These are phyloP conservation scores for Mesodorylaimus sp. DNA, from an alignment of 2,888 invertebrate species.

Conservation along the genomic window DNA sequence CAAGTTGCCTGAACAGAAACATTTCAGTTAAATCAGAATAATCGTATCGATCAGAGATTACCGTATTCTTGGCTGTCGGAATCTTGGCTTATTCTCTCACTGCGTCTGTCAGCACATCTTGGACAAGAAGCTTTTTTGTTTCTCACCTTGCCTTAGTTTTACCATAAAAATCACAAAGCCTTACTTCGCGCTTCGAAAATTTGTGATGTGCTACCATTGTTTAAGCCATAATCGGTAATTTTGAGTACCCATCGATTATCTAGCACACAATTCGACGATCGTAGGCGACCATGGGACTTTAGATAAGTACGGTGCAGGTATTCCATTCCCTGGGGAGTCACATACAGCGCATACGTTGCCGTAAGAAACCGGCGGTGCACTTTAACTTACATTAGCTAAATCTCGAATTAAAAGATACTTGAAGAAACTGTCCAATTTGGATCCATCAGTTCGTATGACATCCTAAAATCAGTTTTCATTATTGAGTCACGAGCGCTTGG, in stretches of 20 bases:
- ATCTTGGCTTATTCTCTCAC: too few species aligned
- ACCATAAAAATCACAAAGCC: too few species aligned
- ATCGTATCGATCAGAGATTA: too few species aligned
- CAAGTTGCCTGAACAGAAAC: too few species aligned
- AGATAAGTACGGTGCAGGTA: constrained; percentile 1
- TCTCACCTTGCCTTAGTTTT: too few species aligned
- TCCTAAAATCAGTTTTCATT: neutral
- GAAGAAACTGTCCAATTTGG: constrained; percentile 11
- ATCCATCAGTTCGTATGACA: constrained; percentile 8
- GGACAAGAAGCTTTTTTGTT: too few species aligned
- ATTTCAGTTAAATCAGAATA: too few species aligned
- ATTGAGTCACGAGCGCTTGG: neutral
- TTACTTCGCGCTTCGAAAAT: too few species aligned
- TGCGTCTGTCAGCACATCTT: too few species aligned
- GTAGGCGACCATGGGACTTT: constrained; percentile 3
- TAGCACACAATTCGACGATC: constrained; percentile 6
- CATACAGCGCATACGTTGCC: too few species aligned
- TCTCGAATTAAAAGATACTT: constrained; percentile 10
- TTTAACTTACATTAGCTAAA: neutral
- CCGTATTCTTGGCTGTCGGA: too few species aligned
- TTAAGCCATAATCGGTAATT: constrained; percentile 10
- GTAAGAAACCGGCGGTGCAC: neutral
- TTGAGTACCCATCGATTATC: constrained; percentile 7
- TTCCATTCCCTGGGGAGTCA: constrained; percentile 7
- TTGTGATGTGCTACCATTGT: too few species aligned